phyloP scores from a whole-genome alignment of 1,140 invertebrate genomes.

The Calliphora vicina region DNA sequence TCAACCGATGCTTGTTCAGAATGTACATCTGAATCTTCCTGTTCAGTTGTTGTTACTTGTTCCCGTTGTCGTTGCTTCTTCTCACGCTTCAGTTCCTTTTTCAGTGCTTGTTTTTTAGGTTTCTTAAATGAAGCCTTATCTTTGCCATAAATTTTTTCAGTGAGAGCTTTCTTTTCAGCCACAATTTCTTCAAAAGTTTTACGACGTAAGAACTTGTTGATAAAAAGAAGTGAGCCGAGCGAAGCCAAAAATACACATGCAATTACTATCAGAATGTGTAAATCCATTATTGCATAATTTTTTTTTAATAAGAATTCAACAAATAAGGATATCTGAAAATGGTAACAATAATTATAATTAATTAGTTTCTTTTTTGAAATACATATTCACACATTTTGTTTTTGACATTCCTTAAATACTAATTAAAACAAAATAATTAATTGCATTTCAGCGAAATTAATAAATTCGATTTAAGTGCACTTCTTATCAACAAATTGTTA shows the following conservation, averaged over 20 bases:
- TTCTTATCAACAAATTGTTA: not conserved
- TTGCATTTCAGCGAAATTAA: not conserved
- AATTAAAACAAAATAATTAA: not conserved
- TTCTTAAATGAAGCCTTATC: constrained; percentile 45
- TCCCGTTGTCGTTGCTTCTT: constrained; percentile 56
- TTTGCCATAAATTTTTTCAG: constrained; percentile 57
- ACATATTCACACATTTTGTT: too few species aligned
- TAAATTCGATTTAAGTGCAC: not conserved
- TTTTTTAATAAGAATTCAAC: constrained; percentile 34
- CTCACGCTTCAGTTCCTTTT: constrained; percentile 59
- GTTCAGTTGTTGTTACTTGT: constrained; percentile 46
- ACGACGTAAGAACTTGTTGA: constrained; percentile 59
- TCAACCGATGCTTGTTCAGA: constrained; percentile 54
- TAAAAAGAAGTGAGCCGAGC: constrained; percentile 57
- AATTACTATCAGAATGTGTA: constrained; percentile 61
- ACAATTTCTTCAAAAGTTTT: constrained; percentile 61
- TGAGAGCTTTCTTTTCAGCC: constrained; percentile 58
- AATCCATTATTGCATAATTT: constrained; percentile 63
- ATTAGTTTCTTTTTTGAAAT: too few species aligned
- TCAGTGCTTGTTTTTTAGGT: constrained; percentile 48
- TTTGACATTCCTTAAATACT: too few species aligned
- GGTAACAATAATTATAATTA: too few species aligned
- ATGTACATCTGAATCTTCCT: constrained; percentile 59
- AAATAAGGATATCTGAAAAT: not conserved
- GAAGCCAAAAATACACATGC: constrained; percentile 60